Evolutionary conservation across 1,140 invertebrate species (phyloP).

Genomic region (Aethina tumida): DNA sequence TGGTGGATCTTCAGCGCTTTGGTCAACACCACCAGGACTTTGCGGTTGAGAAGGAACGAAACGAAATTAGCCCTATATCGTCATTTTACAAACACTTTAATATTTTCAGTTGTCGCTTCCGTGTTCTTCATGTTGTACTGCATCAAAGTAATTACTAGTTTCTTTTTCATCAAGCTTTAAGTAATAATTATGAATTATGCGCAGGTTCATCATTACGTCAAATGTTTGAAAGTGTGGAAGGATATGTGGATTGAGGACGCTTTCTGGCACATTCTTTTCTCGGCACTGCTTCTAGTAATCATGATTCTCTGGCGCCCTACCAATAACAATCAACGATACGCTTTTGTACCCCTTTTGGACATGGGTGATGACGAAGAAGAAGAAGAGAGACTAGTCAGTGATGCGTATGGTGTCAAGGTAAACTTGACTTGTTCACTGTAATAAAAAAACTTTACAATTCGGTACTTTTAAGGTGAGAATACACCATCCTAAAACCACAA

Average conservation of each 20-base stretch:
- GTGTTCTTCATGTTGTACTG: slow-evolving; percentile 89
- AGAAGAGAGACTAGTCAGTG: slow-evolving; percentile 73
- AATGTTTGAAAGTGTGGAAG: slow-evolving; percentile 60
- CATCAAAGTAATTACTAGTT: too few relatives aligned
- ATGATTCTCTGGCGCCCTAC: slow-evolving; percentile 92
- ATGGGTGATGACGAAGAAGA: slow-evolving; percentile 75
- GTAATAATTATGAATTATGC: too few relatives aligned
- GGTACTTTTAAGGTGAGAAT: too few relatives aligned
- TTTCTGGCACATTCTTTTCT: slow-evolving; percentile 90
- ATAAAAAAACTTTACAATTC: too few relatives aligned
- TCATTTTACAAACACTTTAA: slow-evolving; percentile 88
- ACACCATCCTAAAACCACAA: slow-evolving; percentile 29
- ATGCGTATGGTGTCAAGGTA: slow-evolving; percentile 77
- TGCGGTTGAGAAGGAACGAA: slow-evolving; percentile 73
- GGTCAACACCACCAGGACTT: slow-evolving; percentile 77
- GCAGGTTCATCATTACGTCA: slow-evolving; percentile 33
- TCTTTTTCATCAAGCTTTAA: too few relatives aligned
- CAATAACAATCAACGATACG: slow-evolving; percentile 91
- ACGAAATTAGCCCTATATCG: slow-evolving; percentile 84
- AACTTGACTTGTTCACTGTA: too few relatives aligned
- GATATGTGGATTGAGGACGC: slow-evolving; percentile 88
- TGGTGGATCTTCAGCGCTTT: slow-evolving; percentile 86
- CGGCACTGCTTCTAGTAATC: slow-evolving; percentile 75
- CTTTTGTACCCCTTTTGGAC: slow-evolving; percentile 85
- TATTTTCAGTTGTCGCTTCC: slow-evolving; percentile 80